phyloP scores from a whole-genome alignment of 2,797 vertebrate species.

The Sciurus vulgaris region DNA sequence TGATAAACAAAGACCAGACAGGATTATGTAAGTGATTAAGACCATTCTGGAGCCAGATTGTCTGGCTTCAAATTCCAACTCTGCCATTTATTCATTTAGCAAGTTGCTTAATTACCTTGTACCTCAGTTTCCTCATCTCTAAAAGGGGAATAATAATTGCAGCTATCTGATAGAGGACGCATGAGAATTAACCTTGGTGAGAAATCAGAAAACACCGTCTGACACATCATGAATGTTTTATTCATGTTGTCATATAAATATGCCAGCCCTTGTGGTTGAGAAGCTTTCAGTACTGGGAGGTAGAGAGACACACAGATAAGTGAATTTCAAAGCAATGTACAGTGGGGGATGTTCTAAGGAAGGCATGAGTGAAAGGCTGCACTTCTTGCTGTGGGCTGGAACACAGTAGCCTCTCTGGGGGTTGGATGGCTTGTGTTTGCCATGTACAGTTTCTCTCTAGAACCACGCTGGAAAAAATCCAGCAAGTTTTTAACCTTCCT shows the following conservation, averaged over 20 bases:
- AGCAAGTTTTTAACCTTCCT: constrained; percentile 10
- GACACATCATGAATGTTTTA: neutral
- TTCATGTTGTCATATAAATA: neutral
- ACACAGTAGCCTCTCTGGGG: neutral
- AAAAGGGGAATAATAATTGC: neutral
- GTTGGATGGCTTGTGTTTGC: neutral
- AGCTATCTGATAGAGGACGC: neutral
- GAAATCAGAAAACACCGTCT: neutral
- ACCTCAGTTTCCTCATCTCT: neutral
- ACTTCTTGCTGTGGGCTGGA: neutral
- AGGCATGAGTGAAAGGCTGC: neutral
- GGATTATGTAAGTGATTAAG: neutral
- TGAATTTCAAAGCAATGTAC: neutral
- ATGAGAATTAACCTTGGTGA: neutral
- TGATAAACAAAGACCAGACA: neutral
- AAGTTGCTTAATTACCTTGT: neutral
- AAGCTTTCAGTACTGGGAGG: neutral
- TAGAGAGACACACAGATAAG: neutral
- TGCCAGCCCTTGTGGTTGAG: neutral
- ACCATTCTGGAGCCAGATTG: neutral
- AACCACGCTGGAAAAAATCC: neutral
- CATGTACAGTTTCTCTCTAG: neutral
- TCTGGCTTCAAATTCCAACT: constrained; percentile 33
- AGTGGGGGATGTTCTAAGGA: neutral
- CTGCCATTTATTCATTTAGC: neutral